A percentile compares a stretch with the other conserved stretches of the same genome.
phyloP scores from a whole-genome alignment of 2,113 vertebrate genomes.

The Callionymus lyra region DNA sequence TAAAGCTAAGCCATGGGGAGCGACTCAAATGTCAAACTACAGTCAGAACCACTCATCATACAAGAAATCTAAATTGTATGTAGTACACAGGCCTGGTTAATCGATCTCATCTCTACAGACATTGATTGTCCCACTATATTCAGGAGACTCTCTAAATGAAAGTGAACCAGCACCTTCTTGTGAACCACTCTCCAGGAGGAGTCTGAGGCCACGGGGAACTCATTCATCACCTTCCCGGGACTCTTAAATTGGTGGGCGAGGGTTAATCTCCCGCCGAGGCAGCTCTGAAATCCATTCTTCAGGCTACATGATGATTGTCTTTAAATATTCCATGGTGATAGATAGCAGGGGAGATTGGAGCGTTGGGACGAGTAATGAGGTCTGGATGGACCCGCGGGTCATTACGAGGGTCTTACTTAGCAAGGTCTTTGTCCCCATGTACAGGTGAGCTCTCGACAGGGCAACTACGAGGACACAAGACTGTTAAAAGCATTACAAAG shows the following conservation, averaged over 20 bases:
- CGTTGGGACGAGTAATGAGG: conserved; percentile 24
- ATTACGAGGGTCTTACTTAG: conserved; percentile 20
- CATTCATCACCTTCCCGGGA: conserved; percentile 18
- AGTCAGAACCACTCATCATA: too few relatives aligned
- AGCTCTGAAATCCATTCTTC: conserved; percentile 32
- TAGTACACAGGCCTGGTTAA: too few relatives aligned
- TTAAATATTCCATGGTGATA: conserved; percentile 46
- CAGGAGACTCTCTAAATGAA: too few relatives aligned
- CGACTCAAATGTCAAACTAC: too few relatives aligned
- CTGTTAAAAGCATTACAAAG: too few relatives aligned
- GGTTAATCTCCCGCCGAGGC: conserved; percentile 26
- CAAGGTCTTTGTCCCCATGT: conserved; percentile 10
- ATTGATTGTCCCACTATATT: too few relatives aligned
- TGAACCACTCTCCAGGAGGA: conserved; percentile 7
- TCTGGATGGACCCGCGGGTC: conserved; percentile 11
- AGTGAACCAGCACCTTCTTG: too few relatives aligned
- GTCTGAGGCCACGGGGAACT: conserved; percentile 10
- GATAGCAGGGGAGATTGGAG: conserved; percentile 34
- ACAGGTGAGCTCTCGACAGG: too few relatives aligned
- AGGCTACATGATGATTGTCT: conserved; percentile 16
- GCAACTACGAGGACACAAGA: not conserved
- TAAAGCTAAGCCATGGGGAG: too few relatives aligned
- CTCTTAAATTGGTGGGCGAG: conserved; percentile 34
- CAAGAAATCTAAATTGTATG: too few relatives aligned
- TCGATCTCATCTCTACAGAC: too few relatives aligned